These are phyloP conservation scores for Temnothorax longispinosus DNA, from an alignment of 1,140 invertebrate species.

Conservation along the genomic window DNA sequence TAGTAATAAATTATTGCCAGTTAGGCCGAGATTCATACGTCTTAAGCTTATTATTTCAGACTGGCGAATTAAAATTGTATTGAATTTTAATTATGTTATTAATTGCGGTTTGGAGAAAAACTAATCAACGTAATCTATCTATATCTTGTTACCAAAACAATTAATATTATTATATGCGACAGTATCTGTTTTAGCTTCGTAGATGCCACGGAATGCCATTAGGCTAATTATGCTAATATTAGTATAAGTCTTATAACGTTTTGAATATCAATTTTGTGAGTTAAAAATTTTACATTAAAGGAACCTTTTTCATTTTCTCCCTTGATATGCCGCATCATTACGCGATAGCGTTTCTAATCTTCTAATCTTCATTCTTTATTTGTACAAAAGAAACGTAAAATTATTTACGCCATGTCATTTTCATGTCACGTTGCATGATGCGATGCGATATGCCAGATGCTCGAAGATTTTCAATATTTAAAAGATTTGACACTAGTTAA, in stretches of 20 bases:
- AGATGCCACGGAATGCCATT: background rate
- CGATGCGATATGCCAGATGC: background rate
- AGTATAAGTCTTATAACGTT: background rate
- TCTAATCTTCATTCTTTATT: background rate
- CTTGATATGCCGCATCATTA: background rate
- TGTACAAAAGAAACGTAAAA: background rate
- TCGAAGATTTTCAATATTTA: slow-evolving; percentile 1
- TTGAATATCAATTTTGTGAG: background rate
- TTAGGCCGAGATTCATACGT: too few relatives aligned
- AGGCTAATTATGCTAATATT: background rate
- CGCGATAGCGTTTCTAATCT: background rate
- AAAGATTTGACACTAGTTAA: background rate
- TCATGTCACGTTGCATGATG: slow-evolving; percentile 2
- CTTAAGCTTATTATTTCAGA: too few relatives aligned
- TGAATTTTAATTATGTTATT: too few relatives aligned
- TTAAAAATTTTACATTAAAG: background rate
- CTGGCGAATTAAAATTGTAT: too few relatives aligned
- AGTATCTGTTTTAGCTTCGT: background rate
- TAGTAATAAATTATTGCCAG: too few relatives aligned
- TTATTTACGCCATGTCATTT: background rate
- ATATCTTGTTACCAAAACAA: background rate
- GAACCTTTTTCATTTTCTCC: background rate
- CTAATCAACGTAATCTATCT: background rate
- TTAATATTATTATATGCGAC: background rate
- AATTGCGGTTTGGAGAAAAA: background rate